Percentiles rank a stretch among this genome's conserved stretches.
Evolutionary conservation across 2,888 invertebrate genomes (phyloP).

Genomic region (Philonicus albiceps): DNA sequence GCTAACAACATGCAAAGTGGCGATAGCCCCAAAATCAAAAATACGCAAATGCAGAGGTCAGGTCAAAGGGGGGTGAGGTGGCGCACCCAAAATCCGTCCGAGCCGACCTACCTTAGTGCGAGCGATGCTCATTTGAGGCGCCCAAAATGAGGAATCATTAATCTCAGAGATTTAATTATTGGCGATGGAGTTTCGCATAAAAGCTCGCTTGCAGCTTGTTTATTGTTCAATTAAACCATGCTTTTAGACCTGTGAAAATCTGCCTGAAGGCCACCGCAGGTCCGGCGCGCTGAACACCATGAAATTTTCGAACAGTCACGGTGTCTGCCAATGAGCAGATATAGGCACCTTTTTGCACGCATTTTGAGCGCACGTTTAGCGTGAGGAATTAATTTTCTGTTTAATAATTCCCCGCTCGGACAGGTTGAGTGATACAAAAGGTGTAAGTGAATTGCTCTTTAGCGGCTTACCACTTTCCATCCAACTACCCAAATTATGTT

Average conservation of each 20-base stretch:
- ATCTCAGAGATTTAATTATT: conserved; percentile 3
- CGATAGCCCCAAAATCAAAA: background rate
- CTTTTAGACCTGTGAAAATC: background rate
- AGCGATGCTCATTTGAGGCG: background rate
- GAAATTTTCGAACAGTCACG: background rate
- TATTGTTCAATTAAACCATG: conserved; percentile 1
- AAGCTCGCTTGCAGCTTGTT: background rate
- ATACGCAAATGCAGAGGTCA: background rate
- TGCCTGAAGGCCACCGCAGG: background rate
- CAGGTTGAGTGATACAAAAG: background rate
- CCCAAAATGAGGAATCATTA: background rate
- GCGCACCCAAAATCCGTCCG: background rate
- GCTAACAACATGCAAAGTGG: background rate
- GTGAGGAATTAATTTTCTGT: conserved; percentile 1
- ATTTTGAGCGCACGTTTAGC: background rate
- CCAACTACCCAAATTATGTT: background rate
- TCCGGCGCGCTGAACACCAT: background rate
- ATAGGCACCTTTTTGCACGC: background rate
- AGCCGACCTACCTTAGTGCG: background rate
- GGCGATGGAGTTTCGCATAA: background rate
- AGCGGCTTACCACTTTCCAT: background rate
- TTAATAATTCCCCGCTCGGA: conserved; percentile 1
- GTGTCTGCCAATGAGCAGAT: background rate
- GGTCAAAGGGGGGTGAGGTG: background rate
- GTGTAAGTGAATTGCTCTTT: background rate